phyloP scores from a whole-genome alignment of 2,888 invertebrate species.

The Cremastinae sp. region DNA sequence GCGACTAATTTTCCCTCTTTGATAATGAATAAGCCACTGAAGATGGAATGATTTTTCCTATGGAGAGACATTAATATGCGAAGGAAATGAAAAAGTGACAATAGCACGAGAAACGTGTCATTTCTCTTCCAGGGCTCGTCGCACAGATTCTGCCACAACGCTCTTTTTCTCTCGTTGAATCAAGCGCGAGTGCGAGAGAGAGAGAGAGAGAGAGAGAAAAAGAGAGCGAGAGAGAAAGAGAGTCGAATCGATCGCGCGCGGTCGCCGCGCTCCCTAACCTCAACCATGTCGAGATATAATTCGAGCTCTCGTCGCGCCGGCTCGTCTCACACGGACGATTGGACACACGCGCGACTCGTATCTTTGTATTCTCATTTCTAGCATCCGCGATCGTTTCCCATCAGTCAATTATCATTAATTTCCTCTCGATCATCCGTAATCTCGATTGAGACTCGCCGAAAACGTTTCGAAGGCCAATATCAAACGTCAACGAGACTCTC shows the following conservation, averaged over 20 bases:
- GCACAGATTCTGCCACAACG: constrained; percentile 12
- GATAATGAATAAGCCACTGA: background rate
- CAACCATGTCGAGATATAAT: constrained; percentile 54
- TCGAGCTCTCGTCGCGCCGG: constrained; percentile 6
- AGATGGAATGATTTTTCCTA: background rate
- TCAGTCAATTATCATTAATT: too few species aligned
- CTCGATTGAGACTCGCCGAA: too few species aligned
- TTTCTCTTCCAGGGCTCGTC: constrained; percentile 5
- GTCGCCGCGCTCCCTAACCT: constrained; percentile 70
- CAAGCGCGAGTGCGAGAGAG: background rate
- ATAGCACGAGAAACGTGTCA: constrained; percentile 1
- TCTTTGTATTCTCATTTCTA: background rate
- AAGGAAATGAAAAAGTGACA: constrained; percentile 6
- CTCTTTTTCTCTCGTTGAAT: background rate
- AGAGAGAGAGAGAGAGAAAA: constrained; percentile 7
- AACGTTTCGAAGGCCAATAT: too few species aligned
- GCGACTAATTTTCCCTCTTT: background rate
- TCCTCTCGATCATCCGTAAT: too few species aligned
- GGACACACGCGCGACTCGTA: background rate
- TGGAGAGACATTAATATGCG: background rate
- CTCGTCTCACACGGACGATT: constrained; percentile 5
- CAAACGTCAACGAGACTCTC: too few species aligned
- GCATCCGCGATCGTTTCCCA: background rate
- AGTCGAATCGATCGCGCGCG: constrained; percentile 67
- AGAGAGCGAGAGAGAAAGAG: constrained; percentile 36